phyloP scores from a whole-genome alignment of 2,797 vertebrate species.

The Nyctalus aviator region DNA sequence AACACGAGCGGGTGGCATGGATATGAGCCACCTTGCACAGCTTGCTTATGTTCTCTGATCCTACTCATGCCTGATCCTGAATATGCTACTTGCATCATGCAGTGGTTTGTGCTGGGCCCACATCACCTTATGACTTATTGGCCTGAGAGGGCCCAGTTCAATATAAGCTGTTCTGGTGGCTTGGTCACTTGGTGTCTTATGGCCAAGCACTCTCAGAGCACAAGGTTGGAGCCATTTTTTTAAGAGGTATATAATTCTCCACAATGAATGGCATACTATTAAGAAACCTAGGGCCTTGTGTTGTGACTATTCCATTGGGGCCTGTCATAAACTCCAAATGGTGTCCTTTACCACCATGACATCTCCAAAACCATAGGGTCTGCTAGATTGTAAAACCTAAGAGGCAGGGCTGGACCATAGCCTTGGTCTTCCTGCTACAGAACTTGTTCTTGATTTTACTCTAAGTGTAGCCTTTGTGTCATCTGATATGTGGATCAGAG shows the following conservation, averaged over 20 bases:
- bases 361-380: background rate
- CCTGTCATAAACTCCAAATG: background rate
- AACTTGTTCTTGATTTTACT: background rate
- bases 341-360: background rate
- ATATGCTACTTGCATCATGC: background rate
- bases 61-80: background rate
- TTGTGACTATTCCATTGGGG: background rate
- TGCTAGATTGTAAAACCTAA: background rate
- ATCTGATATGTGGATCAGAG: background rate
- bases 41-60: background rate
- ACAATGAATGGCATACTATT: background rate
- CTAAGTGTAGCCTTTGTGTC: background rate
- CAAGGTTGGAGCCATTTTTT: background rate
- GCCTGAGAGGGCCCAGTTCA: background rate
- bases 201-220: background rate
- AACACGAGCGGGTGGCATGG: background rate
- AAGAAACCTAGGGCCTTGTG: background rate
- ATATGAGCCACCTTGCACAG: too few relatives aligned
- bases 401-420: too few relatives aligned
- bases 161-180: background rate
- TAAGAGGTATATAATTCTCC: background rate
- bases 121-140: background rate
- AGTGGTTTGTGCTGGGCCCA: background rate
- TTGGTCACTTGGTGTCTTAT: background rate
- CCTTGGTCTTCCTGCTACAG: background rate